A percentile compares a stretch with the other conserved stretches of the same genome.
Evolutionary conservation across 2,113 vertebrate species (phyloP).

Genomic region (Muscicapa adusta): DNA sequence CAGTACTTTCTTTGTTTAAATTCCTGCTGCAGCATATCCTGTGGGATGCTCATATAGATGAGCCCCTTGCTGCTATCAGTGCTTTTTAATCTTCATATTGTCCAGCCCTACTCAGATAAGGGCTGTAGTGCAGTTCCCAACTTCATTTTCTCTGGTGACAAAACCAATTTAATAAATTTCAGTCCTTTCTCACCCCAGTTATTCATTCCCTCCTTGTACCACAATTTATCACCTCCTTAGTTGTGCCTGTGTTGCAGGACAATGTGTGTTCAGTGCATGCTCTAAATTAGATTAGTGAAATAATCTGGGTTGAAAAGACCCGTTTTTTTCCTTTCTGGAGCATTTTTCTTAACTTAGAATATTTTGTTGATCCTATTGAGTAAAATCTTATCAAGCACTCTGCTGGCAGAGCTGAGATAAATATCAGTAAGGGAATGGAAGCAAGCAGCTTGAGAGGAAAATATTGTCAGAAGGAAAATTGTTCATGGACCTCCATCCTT

Average conservation of each 20-base stretch:
- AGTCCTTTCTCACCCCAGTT: background rate
- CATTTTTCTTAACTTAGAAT: background rate
- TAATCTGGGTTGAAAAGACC: background rate
- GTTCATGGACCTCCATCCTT: background rate
- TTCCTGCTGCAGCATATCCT: background rate
- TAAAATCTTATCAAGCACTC: background rate
- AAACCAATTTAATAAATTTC: background rate
- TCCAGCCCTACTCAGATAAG: background rate
- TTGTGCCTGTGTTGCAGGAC: accelerated
- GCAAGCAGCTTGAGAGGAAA: background rate
- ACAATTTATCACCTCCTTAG: background rate
- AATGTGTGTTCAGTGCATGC: background rate
- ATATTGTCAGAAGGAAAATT: background rate
- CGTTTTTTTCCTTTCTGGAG: background rate
- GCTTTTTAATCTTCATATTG: background rate
- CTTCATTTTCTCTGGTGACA: background rate
- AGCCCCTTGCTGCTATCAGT: background rate
- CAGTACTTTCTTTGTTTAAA: background rate
- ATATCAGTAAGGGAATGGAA: background rate
- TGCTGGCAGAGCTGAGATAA: background rate
- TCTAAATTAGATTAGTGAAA: background rate
- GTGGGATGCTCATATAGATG: background rate
- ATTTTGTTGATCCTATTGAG: background rate
- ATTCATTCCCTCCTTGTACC: background rate
- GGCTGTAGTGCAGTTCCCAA: background rate